Base-by-base conservation (phyloP, 1,140 invertebrate genomes). In the Anadara kagoshimensis region DNA sequence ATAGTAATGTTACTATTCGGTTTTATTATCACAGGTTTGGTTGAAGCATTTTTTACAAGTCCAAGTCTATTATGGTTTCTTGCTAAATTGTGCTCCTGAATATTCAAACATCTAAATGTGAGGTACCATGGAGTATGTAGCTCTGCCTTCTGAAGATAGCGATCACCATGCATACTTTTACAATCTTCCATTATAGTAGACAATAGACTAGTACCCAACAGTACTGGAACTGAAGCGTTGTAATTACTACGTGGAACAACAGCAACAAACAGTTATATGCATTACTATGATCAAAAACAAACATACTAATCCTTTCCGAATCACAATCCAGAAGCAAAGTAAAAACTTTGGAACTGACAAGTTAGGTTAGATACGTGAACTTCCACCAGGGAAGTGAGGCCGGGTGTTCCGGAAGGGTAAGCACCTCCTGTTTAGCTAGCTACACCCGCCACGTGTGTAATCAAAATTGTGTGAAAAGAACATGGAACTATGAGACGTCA, bases 181-280 rank as follows among this genome's bases (percentile, higher is more conserved):
- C 43, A 49, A 54, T 66, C 24, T 5, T 41, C n/a, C 44, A 56
- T 41, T 36, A 63, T 22, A 7, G 5, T 5, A 16, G 20, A 11
- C n/a, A 67, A n/a, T 5, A 67, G 26, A 47, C 68, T 73, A 26
- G 72, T 73, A 24, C 64, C 56, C 7, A 68, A 18, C 18, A 68
- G 29, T 16, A 59, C 12, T 41, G 63, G 62, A 24, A 72, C 61
- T 22, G 14, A 14, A 5, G 29, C 3, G 51, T 64, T 66, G 45
- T 58, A 56, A 11, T 43, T 26, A 43, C 44, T 62, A 24, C 26
- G 47, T 5, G 64, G 64, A 29, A 73, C 43, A 1, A 73, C 56
- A 62, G 43, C 20, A 61, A 45, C 4, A 64, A 2, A 62, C 26
- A 56, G 11, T n/a, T 29, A 22, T 44, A 22, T 10, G 36, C 41